These are phyloP conservation scores for Arvicanthis niloticus DNA, from an alignment of 2,113 vertebrate species.

Conservation along the genomic window DNA sequence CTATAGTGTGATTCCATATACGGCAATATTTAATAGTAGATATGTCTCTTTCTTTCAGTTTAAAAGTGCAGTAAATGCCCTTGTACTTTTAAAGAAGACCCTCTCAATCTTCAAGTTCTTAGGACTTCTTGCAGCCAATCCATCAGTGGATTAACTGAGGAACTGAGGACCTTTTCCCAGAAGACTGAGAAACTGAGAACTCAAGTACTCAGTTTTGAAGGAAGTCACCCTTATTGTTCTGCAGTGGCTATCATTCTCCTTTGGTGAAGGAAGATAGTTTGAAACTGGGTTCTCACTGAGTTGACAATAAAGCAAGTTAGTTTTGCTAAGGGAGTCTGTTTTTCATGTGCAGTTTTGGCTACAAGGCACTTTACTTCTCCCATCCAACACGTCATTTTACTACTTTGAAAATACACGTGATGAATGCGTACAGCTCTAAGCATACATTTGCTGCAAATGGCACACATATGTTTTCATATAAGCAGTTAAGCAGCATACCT, in stretches of 20 bases:
- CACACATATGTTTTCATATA: slow-evolving; percentile 9
- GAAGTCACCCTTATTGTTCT: too few species aligned
- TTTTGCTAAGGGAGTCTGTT: background rate
- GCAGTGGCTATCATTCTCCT: slow-evolving; percentile 64
- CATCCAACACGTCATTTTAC: slow-evolving; percentile 16
- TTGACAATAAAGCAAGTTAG: slow-evolving; percentile 67
- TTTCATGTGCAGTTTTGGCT: slow-evolving; percentile 33
- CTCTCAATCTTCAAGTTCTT: too few species aligned
- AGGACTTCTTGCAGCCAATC: too few species aligned
- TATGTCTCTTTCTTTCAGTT: too few species aligned
- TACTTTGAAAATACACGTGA: slow-evolving; percentile 28
- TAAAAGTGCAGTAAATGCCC: slow-evolving; percentile 14
- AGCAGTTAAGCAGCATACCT: background rate
- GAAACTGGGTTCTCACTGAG: slow-evolving; percentile 56
- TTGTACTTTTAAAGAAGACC: too few species aligned
- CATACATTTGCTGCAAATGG: background rate
- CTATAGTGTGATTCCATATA: too few species aligned
- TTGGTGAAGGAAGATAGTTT: slow-evolving; percentile 65
- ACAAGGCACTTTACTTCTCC: slow-evolving; percentile 7
- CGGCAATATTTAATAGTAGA: too few species aligned
- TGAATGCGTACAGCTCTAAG: background rate
- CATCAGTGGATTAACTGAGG: too few species aligned
- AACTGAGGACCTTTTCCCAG: too few species aligned
- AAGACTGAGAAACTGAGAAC: too few species aligned
- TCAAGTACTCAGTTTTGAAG: too few species aligned